phyloP scores from a whole-genome alignment of 2,797 vertebrate species.

The Molossus molossus region DNA sequence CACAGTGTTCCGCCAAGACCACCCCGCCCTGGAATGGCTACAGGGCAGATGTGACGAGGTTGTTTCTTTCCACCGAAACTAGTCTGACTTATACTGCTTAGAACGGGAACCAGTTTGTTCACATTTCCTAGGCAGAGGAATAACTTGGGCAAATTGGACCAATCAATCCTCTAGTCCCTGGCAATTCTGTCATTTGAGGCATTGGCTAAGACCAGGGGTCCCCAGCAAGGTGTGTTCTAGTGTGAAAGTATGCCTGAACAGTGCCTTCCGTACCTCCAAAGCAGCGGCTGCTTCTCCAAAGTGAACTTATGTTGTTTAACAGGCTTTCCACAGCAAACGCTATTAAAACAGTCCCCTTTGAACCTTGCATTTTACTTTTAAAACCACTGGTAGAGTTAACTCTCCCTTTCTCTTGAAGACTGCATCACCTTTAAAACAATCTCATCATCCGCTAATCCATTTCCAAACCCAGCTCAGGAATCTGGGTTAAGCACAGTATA shows the following conservation, averaged over 20 bases:
- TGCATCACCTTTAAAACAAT: slow-evolving; percentile 87
- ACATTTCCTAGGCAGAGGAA: background rate
- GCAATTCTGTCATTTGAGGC: slow-evolving; percentile 24
- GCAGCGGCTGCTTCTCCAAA: slow-evolving; percentile 20
- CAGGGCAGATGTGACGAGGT: background rate
- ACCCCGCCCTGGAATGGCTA: background rate
- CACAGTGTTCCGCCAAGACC: background rate
- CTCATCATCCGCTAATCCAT: slow-evolving; percentile 88
- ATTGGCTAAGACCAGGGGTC: background rate
- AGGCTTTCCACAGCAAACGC: slow-evolving; percentile 31
- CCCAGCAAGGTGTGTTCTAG: background rate
- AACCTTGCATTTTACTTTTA: slow-evolving; percentile 76
- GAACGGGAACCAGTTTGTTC: background rate
- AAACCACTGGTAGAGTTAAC: slow-evolving; percentile 82
- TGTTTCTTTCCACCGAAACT: background rate
- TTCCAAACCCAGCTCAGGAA: slow-evolving; percentile 86
- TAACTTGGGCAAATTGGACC: slow-evolving; percentile 20
- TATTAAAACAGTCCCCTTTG: slow-evolving; percentile 59
- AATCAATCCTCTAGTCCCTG: background rate
- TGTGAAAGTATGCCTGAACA: slow-evolving; percentile 13
- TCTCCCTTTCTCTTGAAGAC: slow-evolving; percentile 80
- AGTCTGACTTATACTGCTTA: background rate
- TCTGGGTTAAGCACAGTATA: slow-evolving; percentile 87
- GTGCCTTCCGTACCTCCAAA: slow-evolving; percentile 37
- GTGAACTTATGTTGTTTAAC: slow-evolving; percentile 32